Evolutionary conservation across 2,888 invertebrate genomes (phyloP), one percentile per base, ranked within the genome.

Genomic region (Lydus trimaculatus): DNA sequence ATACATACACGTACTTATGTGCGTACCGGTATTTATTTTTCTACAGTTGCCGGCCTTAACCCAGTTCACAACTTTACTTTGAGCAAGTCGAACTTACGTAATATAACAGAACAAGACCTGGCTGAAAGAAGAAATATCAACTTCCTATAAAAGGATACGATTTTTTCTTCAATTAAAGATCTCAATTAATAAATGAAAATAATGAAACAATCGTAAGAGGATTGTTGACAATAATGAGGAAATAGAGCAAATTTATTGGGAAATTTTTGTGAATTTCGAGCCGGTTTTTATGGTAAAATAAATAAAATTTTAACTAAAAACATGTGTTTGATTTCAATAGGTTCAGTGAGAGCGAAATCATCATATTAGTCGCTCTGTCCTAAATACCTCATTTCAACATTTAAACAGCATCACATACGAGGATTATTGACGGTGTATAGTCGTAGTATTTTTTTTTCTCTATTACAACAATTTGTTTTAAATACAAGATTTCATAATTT

Each of bases 141-240:
- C 80, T 81, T 81, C 81, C 80, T 81, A 80, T 81, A 81, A 79
- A 81, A 79, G 80, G 78, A 79, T 72, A 75, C 70, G 75, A 73
- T 76, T 76, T 74, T 75, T 72, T 63, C 73, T 77, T 75, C 74
- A 73, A 39, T 76, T 73, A 76, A 74, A 43, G 61, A 20, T 13
- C 9, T 28, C 48, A 59, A 48, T 31, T 17, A n/a, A 17, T n/a
- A 13, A 33, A 20, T 28, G 13, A 17, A 56, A 13, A n/a, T 23
- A 58, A 0, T n/a, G 58, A 58, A 59, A 59, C 17, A 28, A 17
- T 7, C 31, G 25, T 20, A 6, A 23, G 3, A 17, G 0, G 43
- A 17, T 17, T 17, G 7, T 7, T 17, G 17, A 13, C 3, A 36
- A 13, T 4, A 36, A 36, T 15, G 36, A 13, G n/a, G 17, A 7